Base-by-base conservation (phyloP, 2,797 vertebrate genomes). In the Chloroceryle inda region DNA sequence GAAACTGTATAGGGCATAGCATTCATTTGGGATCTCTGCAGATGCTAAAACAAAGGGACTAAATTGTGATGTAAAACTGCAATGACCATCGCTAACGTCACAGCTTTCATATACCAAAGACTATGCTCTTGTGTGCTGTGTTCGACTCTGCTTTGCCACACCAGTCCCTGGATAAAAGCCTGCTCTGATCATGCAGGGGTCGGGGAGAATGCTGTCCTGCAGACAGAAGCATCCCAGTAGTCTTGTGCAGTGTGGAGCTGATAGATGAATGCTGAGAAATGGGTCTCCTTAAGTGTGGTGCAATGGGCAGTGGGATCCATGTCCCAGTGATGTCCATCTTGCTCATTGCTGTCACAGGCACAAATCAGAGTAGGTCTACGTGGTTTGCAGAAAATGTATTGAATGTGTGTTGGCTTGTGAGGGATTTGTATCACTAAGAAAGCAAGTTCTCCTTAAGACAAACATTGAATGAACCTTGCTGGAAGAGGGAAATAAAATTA, bases 121-220 rank as follows among this genome's bases (percentile, higher is more conserved):
- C 42, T 62, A 38, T 10, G 33, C 21, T 78, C 58, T 45, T 31
- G 42, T 29, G 31, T 35, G n/a, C 47, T 68, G 37, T 11, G 26
- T 69, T 72, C 27, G 27, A 0, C 23, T 33, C 66, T 17, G 66
- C 35, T 72, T 33, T 64, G n/a, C 31, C 24, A n/a, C 1, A 1
- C 33, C 78, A 49, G 58, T 16, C 13, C 13, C 29, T 3, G 3
- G 22, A 21, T n/a, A 50, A 90, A 67, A 91, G 27, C 64, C 69
- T 38, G 1, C 75, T 59, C 5, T 0, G 1, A 5, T 21, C 13
- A 3, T 3, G 23, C 69, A 19, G 47, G 1, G 2, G 37, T 6
- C 27, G 42, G 61, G n/a, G 13, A n/a, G 64, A 31, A 27, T 2
- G 33, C 19, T 67, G 66, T 50, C 35, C 66, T 50, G 56, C 56